Base-by-base conservation (phyloP, 2,113 vertebrate species). In the Diadophis punctatus region DNA sequence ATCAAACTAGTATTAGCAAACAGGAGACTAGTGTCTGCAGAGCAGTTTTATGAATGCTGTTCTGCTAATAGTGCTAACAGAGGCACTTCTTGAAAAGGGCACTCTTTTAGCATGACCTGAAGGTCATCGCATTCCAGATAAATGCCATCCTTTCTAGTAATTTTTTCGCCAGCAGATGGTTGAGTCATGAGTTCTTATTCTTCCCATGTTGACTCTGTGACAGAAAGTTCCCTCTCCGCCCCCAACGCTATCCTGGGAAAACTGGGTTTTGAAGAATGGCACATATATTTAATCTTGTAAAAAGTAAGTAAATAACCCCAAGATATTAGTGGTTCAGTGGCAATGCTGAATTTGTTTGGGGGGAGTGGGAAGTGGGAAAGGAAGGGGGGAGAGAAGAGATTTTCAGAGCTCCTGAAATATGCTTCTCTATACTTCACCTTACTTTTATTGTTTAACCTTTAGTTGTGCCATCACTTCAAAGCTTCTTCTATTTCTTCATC, bases 101-200 rank as follows among this genome's bases (percentile, higher is more conserved):
- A 87, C 91, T 89, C 91, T 84, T 92, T 92, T 55, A 46, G 87
- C 88, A 30, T 88, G 91, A 89, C 86, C 91, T 55, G 34, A 53
- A 92, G 91, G 91, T 92, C 91, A 92, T 74, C 49, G 20, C n/a
- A 88, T 92, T 92, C 86, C 86, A 88, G 58, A 74, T 88, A 88
- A 92, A 92, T 92, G 91, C 58, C 91, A 92, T 68, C 86, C 86
- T 92, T 92, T 88, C 86, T 92, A 39, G 86, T 92, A 53, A 39
- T 74, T 53, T 88, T n/a, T 74, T 53, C 23, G 18, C 49, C 88
- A 58, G 58, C 91, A 92, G 91, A 92, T 92, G 91, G 91, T 53
- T 74, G 58, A 74, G 48, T 51, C 86, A 88, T 30, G 91, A 88
- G 48, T 68, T 52, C 48, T 92, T 74, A 92, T 51, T 88, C 48